Conservation (phyloP, 2,113 vertebrate species). For the Dunckerocampus dactyliophorus region DNA sequence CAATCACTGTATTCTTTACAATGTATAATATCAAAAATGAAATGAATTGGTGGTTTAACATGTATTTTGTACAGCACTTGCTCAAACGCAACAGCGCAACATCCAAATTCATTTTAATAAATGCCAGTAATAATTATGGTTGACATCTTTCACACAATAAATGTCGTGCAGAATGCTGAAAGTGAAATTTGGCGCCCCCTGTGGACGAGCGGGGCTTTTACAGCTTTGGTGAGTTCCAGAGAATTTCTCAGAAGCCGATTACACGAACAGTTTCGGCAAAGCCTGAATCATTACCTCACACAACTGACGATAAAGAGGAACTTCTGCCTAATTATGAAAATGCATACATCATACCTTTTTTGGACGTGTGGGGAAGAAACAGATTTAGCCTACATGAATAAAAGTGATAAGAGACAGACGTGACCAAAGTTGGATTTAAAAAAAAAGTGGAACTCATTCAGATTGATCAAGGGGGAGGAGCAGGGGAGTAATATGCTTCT, state of each 20-base stretch:
- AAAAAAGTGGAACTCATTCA: slow-evolving; percentile 42
- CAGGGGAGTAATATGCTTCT: slow-evolving; percentile 55
- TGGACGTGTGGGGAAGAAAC: not conserved
- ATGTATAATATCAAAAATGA: too few species aligned
- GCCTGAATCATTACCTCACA: slow-evolving; percentile 34
- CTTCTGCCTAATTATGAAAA: not conserved
- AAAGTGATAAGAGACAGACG: not conserved
- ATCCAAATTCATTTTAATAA: too few species aligned
- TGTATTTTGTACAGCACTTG: too few species aligned
- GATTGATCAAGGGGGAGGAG: slow-evolving; percentile 54
- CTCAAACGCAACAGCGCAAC: too few species aligned
- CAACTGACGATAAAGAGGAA: slow-evolving; percentile 8
- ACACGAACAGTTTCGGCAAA: slow-evolving; percentile 8
- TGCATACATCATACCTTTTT: not conserved
- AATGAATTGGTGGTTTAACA: too few species aligned
- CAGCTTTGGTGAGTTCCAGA: too few species aligned
- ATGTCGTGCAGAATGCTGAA: not conserved
- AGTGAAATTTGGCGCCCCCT: slow-evolving; percentile 38
- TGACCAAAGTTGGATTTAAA: not conserved
- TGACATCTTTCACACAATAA: too few species aligned
- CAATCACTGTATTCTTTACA: too few species aligned
- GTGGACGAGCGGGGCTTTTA: not conserved
- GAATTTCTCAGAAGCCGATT: slow-evolving; percentile 52
- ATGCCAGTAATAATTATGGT: too few species aligned
- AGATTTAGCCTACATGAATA: too few species aligned